Evolutionary conservation across 2,797 vertebrate genomes (phyloP).

Genomic region (Petrocephalus sullivani): DNA sequence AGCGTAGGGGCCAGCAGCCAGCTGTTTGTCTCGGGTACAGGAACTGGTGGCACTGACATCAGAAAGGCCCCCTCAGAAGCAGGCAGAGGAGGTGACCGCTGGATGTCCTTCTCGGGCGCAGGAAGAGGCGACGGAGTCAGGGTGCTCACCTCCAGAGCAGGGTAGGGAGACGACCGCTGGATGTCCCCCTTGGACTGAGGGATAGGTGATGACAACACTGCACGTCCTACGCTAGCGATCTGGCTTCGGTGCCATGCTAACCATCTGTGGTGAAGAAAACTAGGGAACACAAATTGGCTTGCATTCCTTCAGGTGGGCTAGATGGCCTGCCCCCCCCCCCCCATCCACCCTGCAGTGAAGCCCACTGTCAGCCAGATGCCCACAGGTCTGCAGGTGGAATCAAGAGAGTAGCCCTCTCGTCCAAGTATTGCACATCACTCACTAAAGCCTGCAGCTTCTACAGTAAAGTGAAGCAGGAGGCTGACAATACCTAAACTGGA

Average conservation of each 20-base stretch:
- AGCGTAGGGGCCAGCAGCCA: neutral
- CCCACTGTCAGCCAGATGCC: conserved; percentile 3
- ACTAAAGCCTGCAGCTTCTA: neutral
- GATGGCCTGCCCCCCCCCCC: neutral
- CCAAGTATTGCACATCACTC: conserved; percentile 4
- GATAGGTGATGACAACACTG: conserved; percentile 8
- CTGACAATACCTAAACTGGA: neutral
- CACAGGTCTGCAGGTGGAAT: conserved; percentile 12
- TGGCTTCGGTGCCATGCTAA: neutral
- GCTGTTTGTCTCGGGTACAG: neutral
- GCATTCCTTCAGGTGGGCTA: neutral
- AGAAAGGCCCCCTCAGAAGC: neutral
- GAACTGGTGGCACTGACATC: neutral
- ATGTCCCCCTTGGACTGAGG: neutral
- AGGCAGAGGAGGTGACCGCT: neutral
- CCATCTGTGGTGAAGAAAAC: conserved; percentile 10
- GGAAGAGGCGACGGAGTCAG: neutral
- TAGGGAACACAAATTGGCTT: conserved; percentile 1
- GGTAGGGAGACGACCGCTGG: neutral
- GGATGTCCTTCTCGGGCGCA: neutral
- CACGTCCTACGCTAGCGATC: neutral
- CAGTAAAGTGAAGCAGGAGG: neutral
- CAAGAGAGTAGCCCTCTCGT: neutral
- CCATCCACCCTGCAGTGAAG: neutral
- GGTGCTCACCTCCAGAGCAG: conserved; percentile 8